Percentiles rank a stretch among this genome's conserved stretches.
Evolutionary conservation across 2,888 invertebrate species (phyloP).

Genomic region (Cephalotes varians): DNA sequence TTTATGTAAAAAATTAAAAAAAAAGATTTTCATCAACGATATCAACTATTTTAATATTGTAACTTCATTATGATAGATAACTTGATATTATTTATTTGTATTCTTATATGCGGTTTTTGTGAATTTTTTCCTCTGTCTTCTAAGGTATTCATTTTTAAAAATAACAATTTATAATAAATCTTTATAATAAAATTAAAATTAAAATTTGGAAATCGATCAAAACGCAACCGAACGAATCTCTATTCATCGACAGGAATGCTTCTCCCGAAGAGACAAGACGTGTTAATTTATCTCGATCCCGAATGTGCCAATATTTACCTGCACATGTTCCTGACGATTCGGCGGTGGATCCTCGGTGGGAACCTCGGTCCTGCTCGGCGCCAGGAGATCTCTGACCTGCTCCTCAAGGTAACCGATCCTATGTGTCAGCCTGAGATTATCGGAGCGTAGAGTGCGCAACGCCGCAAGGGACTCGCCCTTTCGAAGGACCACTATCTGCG

Average conservation of each 20-base stretch:
- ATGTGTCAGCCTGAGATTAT: constrained; percentile 94
- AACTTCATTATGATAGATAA: not conserved
- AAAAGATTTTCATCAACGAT: not conserved
- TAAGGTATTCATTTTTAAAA: constrained; percentile 2
- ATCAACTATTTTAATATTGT: not conserved
- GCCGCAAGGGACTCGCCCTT: constrained; percentile 83
- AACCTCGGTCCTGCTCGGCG: constrained; percentile 77
- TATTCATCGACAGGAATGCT: not conserved
- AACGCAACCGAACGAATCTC: not conserved
- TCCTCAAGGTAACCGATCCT: constrained; percentile 96
- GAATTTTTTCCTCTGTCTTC: not conserved
- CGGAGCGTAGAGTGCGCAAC: constrained; percentile 88
- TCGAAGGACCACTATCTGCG: constrained; percentile 89
- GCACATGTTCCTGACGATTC: constrained; percentile 81
- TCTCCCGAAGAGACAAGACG: not conserved
- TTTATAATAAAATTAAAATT: not conserved
- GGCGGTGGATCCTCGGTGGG: constrained; percentile 72
- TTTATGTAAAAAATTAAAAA: not conserved
- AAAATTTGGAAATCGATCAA: not conserved
- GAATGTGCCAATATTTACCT: constrained; percentile 71
- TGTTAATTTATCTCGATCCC: not conserved
- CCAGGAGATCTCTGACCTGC: constrained; percentile 88
- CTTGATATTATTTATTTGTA: not conserved
- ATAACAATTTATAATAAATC: not conserved
- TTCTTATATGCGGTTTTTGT: not conserved